phyloP scores from a whole-genome alignment of 2,797 vertebrate genomes.

The Myotis pilosus region DNA sequence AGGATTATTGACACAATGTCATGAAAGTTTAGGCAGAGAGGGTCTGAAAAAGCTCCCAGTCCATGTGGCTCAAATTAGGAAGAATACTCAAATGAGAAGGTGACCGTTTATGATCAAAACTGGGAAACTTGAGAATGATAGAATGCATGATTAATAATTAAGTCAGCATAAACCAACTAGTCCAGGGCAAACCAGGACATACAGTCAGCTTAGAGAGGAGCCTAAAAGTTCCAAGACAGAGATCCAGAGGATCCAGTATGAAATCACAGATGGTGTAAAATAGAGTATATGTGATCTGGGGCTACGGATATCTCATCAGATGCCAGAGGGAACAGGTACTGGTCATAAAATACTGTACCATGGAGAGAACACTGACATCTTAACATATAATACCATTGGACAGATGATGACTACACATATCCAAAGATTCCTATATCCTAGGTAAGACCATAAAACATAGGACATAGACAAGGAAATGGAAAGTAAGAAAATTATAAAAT shows the following conservation, averaged over 20 bases:
- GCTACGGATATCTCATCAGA: not conserved
- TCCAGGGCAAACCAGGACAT: not conserved
- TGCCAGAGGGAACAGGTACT: not conserved
- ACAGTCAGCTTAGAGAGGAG: not conserved
- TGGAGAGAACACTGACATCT: not conserved
- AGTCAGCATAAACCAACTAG: not conserved
- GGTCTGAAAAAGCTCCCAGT: not conserved
- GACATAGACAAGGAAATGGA: not conserved
- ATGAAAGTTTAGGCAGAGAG: not conserved
- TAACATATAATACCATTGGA: not conserved
- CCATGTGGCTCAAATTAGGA: not conserved
- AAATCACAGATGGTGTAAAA: not conserved
- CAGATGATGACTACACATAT: not conserved
- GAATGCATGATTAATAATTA: not conserved
- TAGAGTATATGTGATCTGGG: not conserved
- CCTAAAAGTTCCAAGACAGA: not conserved
- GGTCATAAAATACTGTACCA: not conserved
- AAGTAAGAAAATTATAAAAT: not conserved
- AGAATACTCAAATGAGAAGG: not conserved
- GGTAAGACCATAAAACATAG: not conserved
- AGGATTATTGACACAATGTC: not conserved
- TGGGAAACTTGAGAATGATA: not conserved
- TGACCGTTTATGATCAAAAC: not conserved
- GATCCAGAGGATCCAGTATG: not conserved
- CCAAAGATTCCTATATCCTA: not conserved